Percentiles rank a stretch among this genome's conserved stretches.
Evolutionary conservation across 1,140 invertebrate species (phyloP).

Genomic region (Zelostemma sp.): DNA sequence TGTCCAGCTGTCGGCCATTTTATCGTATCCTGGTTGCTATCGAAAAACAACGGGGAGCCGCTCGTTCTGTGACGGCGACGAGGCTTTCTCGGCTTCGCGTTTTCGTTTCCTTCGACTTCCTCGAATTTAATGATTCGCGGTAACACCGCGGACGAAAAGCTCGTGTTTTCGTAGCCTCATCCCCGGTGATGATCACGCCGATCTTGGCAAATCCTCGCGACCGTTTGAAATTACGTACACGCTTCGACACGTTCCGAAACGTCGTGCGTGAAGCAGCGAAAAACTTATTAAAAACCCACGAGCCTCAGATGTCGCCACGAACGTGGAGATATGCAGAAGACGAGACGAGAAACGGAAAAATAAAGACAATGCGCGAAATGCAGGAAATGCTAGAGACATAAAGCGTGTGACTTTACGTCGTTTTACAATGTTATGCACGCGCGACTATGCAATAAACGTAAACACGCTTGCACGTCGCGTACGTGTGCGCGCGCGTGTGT

Average conservation of each 20-base stretch:
- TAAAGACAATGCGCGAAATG: too few relatives aligned
- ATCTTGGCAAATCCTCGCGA: not conserved
- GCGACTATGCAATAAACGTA: not conserved
- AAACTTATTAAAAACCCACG: not conserved
- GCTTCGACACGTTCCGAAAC: not conserved
- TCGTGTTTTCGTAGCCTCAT: slow-evolving; percentile 17
- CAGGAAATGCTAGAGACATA: too few relatives aligned
- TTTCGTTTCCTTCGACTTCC: not conserved
- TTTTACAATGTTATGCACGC: not conserved
- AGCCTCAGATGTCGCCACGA: not conserved
- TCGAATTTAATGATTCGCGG: slow-evolving; percentile 12
- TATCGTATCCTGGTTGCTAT: slow-evolving; percentile 48
- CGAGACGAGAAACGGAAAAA: too few relatives aligned
- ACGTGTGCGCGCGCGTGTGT: not conserved
- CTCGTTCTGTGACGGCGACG: slow-evolving; percentile 7
- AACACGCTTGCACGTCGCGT: not conserved
- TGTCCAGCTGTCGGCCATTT: slow-evolving; percentile 68
- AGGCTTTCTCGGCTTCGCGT: not conserved
- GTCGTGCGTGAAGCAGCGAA: not conserved
- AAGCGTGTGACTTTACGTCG: too few relatives aligned
- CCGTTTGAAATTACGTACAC: slow-evolving; percentile 5
- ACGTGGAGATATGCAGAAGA: not conserved
- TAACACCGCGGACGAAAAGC: slow-evolving; percentile 12
- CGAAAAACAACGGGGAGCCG: slow-evolving; percentile 24
- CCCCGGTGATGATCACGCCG: slow-evolving; percentile 12